These are phyloP conservation scores for Aulostomus chinensis DNA, from an alignment of 2,797 vertebrate species.

Conservation along the genomic window DNA sequence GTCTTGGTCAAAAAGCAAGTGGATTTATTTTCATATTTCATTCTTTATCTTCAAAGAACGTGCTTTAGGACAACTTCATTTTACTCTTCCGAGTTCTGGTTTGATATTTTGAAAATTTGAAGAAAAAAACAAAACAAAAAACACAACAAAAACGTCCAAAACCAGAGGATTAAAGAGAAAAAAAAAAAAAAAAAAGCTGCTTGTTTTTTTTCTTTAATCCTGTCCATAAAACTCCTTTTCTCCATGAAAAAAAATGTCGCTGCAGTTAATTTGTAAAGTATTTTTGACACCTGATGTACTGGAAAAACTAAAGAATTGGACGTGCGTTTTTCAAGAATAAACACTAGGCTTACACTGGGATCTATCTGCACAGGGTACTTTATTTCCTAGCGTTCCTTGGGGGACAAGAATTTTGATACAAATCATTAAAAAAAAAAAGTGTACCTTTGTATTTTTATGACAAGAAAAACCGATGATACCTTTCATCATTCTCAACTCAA, in stretches of 20 bases:
- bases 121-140: conserved; percentile 59
- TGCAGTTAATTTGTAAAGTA: conserved; percentile 86
- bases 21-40: conserved; percentile 75
- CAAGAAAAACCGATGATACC: conserved; percentile 63
- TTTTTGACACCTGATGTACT: conserved; percentile 84
- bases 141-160: too few species aligned
- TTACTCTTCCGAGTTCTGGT: conserved; percentile 84
- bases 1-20: conserved; percentile 90
- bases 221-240: conserved; percentile 88
- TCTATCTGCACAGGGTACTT: conserved; percentile 86
- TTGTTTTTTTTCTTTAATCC: conserved; percentile 82
- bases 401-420: conserved; percentile 81
- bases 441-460: conserved; percentile 87
- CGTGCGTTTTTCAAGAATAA: conserved; percentile 76
- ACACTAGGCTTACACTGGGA: conserved; percentile 79
- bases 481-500: conserved; percentile 70
- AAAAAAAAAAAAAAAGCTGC: conserved; percentile 51
- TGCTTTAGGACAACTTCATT: conserved; percentile 78
- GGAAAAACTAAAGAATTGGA: conserved; percentile 78
- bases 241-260: conserved; percentile 81
- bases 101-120: conserved; percentile 84
- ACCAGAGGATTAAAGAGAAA: too few species aligned
- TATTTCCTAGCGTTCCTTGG: conserved; percentile 79
- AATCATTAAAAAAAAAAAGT: conserved; percentile 63
- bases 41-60: conserved; percentile 68